Base-by-base conservation (phyloP, 2,888 invertebrate genomes). In the Drosophila falleni region DNA sequence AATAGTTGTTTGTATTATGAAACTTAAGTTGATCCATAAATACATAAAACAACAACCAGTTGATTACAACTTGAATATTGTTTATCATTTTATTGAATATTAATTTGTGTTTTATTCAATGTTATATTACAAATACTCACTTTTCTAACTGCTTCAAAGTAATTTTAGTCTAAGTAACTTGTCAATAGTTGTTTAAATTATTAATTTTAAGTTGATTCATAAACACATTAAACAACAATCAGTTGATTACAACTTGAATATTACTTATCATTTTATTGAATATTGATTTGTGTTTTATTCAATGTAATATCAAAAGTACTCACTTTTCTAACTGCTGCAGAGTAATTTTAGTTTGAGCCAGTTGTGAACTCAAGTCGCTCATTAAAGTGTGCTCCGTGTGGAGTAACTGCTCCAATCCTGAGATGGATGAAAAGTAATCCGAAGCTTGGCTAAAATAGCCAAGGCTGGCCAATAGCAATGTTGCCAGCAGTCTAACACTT, bases 341-440 rank as follows among this genome's bases (percentile, higher is more conserved):
- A 6, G 74, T 74, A 6, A 37, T 74, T 29, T 77, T 80, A 1
- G 83, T 77, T 15, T 70, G 61, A 15, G 69, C 66, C 33, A 91
- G 58, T 60, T 86, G 89, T 8, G 80, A 41, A 15, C 79, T 80
- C 8, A 91, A 63, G 37, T 91, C 89, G 9, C 35, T 31, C 61
- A 89, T 54, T 44, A 91, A 62, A 37, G 80, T 76, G 53, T 87
- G 74, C 71, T 91, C 91, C 15, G 91, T 91, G 23, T 85, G 80
- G 31, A 91, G 51, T 16, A 91, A 59, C 33, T 78, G 78, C 58
- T 91, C 91, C 49, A 91, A 60, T 13, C 90, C 91, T 11, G 83
- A 86, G 15, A 91, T 77, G 31, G 92, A 91, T 13, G 92, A 90
- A 55, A 89, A 91, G 39, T 84, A 81, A 90, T 92, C 78, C 60